Conservation (phyloP, 2,797 vertebrate species). For the Macropodus opercularis region DNA sequence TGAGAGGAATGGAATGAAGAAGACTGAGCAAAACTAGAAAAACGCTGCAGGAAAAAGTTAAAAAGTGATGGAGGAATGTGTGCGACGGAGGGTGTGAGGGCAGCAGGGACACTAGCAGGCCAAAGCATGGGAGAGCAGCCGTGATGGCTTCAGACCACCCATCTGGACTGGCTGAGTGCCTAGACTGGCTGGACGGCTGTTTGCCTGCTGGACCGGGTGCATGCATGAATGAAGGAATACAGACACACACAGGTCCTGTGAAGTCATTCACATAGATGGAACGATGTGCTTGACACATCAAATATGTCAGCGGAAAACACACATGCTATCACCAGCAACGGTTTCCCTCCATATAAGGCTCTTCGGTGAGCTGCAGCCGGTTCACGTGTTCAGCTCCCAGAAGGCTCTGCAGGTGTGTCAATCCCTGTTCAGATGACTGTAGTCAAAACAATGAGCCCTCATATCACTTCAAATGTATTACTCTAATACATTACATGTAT, state of each 20-base stretch:
- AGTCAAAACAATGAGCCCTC: no score
- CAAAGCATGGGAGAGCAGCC: conserved; percentile 35
- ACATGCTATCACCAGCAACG: conserved; percentile 28
- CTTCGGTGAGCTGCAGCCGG: neutral
- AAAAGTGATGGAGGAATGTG: neutral
- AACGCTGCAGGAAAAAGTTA: neutral
- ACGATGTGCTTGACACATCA: conserved; percentile 36
- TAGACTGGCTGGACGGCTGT: conserved; percentile 33
- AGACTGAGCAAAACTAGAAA: neutral
- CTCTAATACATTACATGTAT: no score
- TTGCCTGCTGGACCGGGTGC: conserved; percentile 39
- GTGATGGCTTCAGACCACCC: conserved; percentile 73
- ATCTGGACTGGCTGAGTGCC: conserved; percentile 66
- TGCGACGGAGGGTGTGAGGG: conserved; percentile 32
- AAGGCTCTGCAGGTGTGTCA: neutral
- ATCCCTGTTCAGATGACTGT: no score
- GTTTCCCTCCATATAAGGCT: neutral
- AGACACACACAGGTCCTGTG: conserved; percentile 38
- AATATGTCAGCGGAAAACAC: conserved; percentile 39
- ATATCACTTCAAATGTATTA: no score
- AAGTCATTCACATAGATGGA: conserved; percentile 46
- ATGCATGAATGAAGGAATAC: conserved; percentile 53
- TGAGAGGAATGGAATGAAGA: neutral
- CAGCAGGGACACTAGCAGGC: conserved; percentile 46
- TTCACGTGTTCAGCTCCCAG: neutral